Evolutionary conservation across 2,113 vertebrate genomes (phyloP).

Genomic region (Syrmaticus mikado): DNA sequence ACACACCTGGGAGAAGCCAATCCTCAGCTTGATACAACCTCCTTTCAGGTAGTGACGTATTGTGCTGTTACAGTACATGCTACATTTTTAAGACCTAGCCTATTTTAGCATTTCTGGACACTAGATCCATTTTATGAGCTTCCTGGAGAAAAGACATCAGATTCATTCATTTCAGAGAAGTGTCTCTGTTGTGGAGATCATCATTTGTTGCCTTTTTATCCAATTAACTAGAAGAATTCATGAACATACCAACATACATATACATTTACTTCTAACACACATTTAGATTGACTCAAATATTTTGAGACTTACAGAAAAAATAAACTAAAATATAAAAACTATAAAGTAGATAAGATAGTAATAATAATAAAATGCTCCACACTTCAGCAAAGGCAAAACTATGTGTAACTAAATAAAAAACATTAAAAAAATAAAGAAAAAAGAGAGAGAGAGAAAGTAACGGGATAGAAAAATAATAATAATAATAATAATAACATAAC

Average conservation of each 20-base stretch:
- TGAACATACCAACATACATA: not conserved
- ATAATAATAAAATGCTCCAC: constrained; percentile 5
- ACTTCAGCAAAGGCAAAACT: not conserved
- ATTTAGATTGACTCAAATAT: not conserved
- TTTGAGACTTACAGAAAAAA: not conserved
- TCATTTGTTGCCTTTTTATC: not conserved
- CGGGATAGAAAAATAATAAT: not conserved
- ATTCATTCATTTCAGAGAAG: not conserved
- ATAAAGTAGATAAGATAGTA: not conserved
- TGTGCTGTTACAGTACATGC: not conserved
- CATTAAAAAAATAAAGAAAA: too few species aligned
- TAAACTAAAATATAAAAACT: not conserved
- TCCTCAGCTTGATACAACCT: too few species aligned
- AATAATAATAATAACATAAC: not conserved
- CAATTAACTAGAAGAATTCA: not conserved
- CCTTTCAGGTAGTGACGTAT: not conserved
- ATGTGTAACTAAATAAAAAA: not conserved
- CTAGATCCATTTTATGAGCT: not conserved
- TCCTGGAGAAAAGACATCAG: not conserved
- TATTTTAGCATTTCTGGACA: not conserved
- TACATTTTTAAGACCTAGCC: not conserved
- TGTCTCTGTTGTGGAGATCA: accelerated
- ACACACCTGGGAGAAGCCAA: too few species aligned
- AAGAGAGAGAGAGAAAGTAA: not conserved
- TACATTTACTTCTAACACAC: accelerated